A percentile compares a stretch with the other conserved stretches of the same genome.
Conservation (phyloP, 2,888 invertebrate genomes). For the Aromia moschata region DNA sequence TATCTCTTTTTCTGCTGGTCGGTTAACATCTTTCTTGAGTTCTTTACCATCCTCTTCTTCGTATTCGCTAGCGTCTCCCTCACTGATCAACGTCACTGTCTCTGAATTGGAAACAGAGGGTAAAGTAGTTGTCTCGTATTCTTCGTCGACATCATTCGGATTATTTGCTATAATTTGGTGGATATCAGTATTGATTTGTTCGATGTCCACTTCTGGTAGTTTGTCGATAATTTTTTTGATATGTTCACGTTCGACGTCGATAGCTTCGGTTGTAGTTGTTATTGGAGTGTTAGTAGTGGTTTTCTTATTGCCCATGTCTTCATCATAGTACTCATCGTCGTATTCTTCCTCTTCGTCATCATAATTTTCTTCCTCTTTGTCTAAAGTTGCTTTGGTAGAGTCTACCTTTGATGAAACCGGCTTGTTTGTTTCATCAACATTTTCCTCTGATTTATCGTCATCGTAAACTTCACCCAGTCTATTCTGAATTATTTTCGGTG, state of each 20-base stretch:
- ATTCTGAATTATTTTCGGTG: slow-evolving; percentile 11
- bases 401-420: background rate
- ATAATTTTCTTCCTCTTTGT: background rate
- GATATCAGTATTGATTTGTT: slow-evolving; percentile 3
- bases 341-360: slow-evolving; percentile 9
- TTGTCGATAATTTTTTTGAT: background rate
- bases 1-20: slow-evolving; percentile 16
- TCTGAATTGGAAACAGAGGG: no score
- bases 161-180: slow-evolving; percentile 18
- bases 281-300: background rate
- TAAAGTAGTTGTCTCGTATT: background rate
- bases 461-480: slow-evolving; percentile 13
- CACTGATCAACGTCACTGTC: background rate
- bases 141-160: background rate
- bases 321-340: slow-evolving; percentile 26
- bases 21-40: slow-evolving; percentile 28
- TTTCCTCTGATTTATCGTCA: slow-evolving; percentile 14
- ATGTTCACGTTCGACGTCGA: background rate
- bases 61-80: slow-evolving; percentile 10
- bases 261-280: background rate
- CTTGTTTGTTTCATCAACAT: background rate
- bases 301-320: slow-evolving; percentile 2
- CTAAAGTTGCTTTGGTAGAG: background rate
- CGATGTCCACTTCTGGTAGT: slow-evolving; percentile 6
- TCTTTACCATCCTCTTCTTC: slow-evolving; percentile 30